Base-by-base conservation (phyloP, 2,113 vertebrate species). In the Tricholaema leucomelas region DNA sequence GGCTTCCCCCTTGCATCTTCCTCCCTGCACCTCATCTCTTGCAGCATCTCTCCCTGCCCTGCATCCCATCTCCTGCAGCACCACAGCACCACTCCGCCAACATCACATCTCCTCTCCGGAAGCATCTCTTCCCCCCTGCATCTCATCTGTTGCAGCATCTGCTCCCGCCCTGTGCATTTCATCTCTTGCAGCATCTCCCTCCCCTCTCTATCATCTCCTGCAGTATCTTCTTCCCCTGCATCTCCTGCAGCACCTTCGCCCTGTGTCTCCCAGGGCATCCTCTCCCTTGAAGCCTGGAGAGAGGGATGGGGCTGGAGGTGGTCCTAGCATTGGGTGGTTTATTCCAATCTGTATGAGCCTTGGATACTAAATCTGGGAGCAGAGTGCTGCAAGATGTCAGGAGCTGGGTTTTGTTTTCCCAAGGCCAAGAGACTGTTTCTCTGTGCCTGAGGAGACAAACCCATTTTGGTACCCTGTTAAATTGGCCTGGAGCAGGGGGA, bases 391-490 rank as follows among this genome's bases (percentile, higher is more conserved):
- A 52, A 30, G 23, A n/a, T 48, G 17, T 35, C 27, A 58, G 50
- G 59, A 59, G 40, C 2, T 73, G 61, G 38, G 36, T 60, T 90
- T 15, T 9, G 1, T 70, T 81, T 35, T 35, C 44, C 27, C 35
- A 52, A 70, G 66, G 46, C 75, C 40, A 63, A 35, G 24, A 3
- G 4, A 36, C 13, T 24, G 13, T 33, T 61, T 30, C n/a, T 58
- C n/a, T 27, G 13, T 72, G 36, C 28, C 8, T 83, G 31, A 88
- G 40, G 20, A 36, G 13, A 15, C 36, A n/a, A 46, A 76, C 60
- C 35, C n/a, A 0, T 8, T 1, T 4, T 5, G 10, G 12, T 52
- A 28, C 15, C 60, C 25, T 5, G 12, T 30, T 44, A 73, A 52
- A 73, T 42, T 24, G 48, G 28, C 27, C 24, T 44, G 67, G 46